Evolutionary conservation across 1,140 invertebrate genomes (phyloP).

Genomic region (Procambarus clarkii): DNA sequence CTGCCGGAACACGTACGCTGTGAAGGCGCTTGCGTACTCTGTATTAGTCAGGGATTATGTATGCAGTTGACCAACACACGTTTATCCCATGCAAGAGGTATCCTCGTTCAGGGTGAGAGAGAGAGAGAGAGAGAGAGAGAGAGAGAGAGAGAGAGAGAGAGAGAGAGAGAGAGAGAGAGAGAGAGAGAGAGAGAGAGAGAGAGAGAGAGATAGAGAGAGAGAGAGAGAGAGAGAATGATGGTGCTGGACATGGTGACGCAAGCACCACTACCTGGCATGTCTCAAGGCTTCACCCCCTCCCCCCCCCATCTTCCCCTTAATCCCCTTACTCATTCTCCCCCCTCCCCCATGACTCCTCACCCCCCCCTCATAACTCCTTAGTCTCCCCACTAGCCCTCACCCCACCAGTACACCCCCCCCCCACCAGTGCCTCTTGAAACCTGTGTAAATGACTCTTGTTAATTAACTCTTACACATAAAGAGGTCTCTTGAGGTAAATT

Average conservation of each 20-base stretch:
- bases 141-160: not conserved
- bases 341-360: not conserved
- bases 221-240: slow-evolving; percentile 22
- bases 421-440: too few relatives aligned
- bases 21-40: too few relatives aligned
- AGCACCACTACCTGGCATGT: too few relatives aligned
- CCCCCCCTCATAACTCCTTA: too few relatives aligned
- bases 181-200: slow-evolving; percentile 30
- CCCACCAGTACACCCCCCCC: not conserved
- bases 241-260: slow-evolving; percentile 13
- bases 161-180: not conserved
- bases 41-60: too few relatives aligned
- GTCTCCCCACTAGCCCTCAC: not conserved
- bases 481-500: too few relatives aligned
- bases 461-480: too few relatives aligned
- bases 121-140: not conserved
- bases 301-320: not conserved
- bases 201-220: slow-evolving; percentile 23
- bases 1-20: too few relatives aligned
- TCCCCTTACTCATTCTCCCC: not conserved
- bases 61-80: too few relatives aligned
- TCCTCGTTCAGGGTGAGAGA: too few relatives aligned
- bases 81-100: too few relatives aligned
- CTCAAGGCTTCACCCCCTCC: not conserved
- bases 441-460: too few relatives aligned